Evolutionary conservation across 2,113 vertebrate genomes (phyloP), one percentile per base, ranked within the genome.

Genomic region (Etheostoma cragini): DNA sequence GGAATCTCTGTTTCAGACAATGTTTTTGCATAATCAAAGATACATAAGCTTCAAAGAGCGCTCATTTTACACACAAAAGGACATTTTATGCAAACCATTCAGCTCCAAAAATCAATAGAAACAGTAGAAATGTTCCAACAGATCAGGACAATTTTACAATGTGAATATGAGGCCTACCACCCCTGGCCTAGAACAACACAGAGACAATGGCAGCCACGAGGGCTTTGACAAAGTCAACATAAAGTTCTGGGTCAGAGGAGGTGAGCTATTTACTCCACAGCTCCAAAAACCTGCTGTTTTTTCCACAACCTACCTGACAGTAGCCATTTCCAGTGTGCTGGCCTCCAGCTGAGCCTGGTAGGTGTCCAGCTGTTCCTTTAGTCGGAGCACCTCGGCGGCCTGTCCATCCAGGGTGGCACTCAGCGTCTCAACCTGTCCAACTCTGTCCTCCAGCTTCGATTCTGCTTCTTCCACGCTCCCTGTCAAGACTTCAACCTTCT

Each of bases 181-280:
- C 73, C 35, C 45, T 54, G 64, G 8, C 13, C 56, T 17, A 12
- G 52, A 74, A 45, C 49, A 71, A 75, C 75, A 82, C 73, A 80
- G 65, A 84, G 83, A 84, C 82, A 56, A 33, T 76, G 69, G 76
- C 80, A 77, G 85, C 79, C 67, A 88, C 77, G 10, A 22, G 63
- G 69, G 87, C 87, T 93, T 91, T 89, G 33, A 76, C 84, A 82
- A 87, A 87, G 81, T 76, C 87, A 91, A 92, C 87, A 92, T 70
- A 62, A 68, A 78, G 45, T 86, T 72, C 88, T 82, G 88, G 87
- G 64, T 92, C 83, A 91, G 73, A 86, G 85, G 88, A 93, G 75
- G 63, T 11, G 61, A 92, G 88, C 42, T 88, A 87, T 91, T 91
- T 83, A 30, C 65, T 70, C 79, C 42, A 16, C 57, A 49, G 57